Conservation (phyloP, 2,113 vertebrate species). For the Nestor notabilis region DNA sequence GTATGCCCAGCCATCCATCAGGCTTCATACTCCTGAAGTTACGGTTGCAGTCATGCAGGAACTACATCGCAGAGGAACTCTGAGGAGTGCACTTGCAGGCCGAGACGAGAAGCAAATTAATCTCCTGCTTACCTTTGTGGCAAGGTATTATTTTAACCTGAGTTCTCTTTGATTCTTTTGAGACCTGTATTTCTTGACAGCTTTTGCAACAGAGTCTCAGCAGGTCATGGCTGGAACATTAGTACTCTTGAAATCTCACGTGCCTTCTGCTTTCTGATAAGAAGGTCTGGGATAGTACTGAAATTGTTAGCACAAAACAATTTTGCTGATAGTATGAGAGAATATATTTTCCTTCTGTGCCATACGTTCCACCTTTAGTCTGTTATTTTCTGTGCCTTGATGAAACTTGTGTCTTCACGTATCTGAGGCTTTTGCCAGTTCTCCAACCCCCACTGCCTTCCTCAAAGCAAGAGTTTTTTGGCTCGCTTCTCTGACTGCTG, state of each 20-base stretch:
- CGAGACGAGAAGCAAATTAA: slow-evolving; percentile 87
- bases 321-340: neutral
- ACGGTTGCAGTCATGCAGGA: slow-evolving; percentile 92
- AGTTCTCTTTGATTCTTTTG: neutral
- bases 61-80: slow-evolving; percentile 89
- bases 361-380: neutral
- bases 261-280: neutral
- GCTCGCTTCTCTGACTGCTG: neutral
- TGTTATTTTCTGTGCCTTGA: neutral
- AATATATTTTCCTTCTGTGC: neutral
- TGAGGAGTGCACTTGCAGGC: slow-evolving; percentile 94
- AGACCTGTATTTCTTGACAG: neutral
- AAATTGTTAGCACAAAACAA: neutral
- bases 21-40: slow-evolving; percentile 84
- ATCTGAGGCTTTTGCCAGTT: neutral
- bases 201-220: neutral
- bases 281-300: neutral
- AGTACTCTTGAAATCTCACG: neutral
- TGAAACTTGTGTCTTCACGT: neutral
- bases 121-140: slow-evolving; percentile 87
- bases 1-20: slow-evolving; percentile 70
- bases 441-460: neutral
- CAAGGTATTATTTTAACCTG: slow-evolving; percentile 78
- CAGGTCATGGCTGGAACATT: accelerated
- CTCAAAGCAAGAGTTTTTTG: neutral